Percentiles rank a stretch among this genome's conserved stretches.
These are phyloP conservation scores for Lacerta agilis DNA, from an alignment of 2,797 vertebrate species.

Conservation along the genomic window DNA sequence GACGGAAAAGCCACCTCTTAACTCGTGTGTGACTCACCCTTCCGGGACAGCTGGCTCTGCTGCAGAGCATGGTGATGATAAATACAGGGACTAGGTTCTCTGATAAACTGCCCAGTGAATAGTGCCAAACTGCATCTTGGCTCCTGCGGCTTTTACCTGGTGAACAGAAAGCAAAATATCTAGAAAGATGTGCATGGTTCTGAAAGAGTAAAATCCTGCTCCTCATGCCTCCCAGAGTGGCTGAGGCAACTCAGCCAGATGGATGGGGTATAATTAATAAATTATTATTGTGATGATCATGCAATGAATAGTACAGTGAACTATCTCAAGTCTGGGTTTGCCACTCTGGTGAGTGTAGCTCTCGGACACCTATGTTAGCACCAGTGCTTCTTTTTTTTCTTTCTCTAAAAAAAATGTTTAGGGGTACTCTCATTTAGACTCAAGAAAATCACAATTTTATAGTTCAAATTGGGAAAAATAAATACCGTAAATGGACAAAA, in stretches of 20 bases:
- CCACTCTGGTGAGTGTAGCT: neutral
- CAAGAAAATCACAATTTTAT: no score
- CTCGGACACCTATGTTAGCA: neutral
- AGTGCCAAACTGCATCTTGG: neutral
- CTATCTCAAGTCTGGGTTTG: neutral
- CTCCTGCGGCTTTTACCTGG: neutral
- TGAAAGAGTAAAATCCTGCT: neutral
- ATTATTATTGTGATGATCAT: no score
- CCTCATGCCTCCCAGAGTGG: no score
- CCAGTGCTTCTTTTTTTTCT: neutral
- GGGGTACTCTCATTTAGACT: no score
- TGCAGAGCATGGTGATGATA: constrained; percentile 20
- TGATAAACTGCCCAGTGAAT: constrained; percentile 39
- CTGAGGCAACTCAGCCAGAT: no score
- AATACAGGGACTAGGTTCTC: constrained; percentile 35
- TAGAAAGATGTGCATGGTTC: neutral
- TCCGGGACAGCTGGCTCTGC: neutral
- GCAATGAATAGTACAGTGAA: neutral
- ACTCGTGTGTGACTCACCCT: constrained; percentile 31
- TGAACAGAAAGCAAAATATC: neutral
- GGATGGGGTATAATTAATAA: no score
- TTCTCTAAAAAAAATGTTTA: no score
- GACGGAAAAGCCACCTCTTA: constrained; percentile 24
- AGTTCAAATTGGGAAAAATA: no score
- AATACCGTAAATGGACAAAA: no score